Evolutionary conservation across 2,888 invertebrate genomes (phyloP).

Genomic region (Dicranocentrus wangi): DNA sequence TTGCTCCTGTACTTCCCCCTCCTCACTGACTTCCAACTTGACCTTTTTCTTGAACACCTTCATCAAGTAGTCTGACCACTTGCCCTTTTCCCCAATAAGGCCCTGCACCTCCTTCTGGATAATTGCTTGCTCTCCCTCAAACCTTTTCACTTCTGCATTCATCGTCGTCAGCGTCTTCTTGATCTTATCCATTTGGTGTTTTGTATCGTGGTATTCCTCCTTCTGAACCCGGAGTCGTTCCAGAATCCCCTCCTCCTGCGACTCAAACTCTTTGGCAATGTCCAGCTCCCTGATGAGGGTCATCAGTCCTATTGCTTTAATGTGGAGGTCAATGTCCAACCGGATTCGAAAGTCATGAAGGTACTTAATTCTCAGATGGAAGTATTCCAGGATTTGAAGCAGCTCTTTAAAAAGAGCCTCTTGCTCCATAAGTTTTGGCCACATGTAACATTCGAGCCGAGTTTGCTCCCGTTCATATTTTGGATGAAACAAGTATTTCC

Average conservation of each 20-base stretch:
- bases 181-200: constrained; percentile 67
- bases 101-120: constrained; percentile 79
- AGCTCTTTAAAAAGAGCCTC: constrained; percentile 80
- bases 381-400: constrained; percentile 78
- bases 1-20: not conserved
- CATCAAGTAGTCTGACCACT: constrained; percentile 85
- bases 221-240: constrained; percentile 76
- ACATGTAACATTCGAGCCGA: constrained; percentile 55
- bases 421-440: constrained; percentile 76
- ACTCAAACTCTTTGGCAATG: constrained; percentile 83
- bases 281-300: constrained; percentile 84
- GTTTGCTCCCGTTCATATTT: constrained; percentile 57
- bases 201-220: constrained; percentile 63
- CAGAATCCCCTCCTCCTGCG: constrained; percentile 80
- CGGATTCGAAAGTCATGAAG: constrained; percentile 79
- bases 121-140: constrained; percentile 76
- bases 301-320: constrained; percentile 78
- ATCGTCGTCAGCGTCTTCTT: constrained; percentile 77
- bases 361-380: constrained; percentile 80
- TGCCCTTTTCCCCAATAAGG: constrained; percentile 80
- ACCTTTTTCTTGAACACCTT: constrained; percentile 90
- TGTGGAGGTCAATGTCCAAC: constrained; percentile 78
- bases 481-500: constrained; percentile 67
- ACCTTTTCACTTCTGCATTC: constrained; percentile 75
- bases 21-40: constrained; percentile 80